These are phyloP conservation scores for Pipra filicauda DNA, from an alignment of 2,113 vertebrate species.

Conservation along the genomic window DNA sequence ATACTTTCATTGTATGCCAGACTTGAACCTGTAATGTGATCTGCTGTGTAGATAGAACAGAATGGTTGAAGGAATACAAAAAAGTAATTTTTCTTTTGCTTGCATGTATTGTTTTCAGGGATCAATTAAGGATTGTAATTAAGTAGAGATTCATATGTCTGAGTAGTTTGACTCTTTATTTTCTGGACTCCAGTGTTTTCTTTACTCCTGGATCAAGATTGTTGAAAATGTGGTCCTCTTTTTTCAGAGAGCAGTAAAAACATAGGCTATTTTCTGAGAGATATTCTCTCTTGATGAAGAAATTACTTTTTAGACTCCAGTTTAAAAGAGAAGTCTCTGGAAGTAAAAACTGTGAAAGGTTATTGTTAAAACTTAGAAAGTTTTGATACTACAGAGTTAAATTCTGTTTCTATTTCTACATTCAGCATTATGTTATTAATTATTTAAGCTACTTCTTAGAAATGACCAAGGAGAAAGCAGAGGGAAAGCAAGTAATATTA, in stretches of 20 bases:
- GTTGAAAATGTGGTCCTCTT: neutral
- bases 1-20: neutral
- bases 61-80: neutral
- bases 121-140: neutral
- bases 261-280: neutral
- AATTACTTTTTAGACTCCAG: neutral
- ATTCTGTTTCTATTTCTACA: neutral
- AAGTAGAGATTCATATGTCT: neutral
- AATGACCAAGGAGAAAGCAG: neutral
- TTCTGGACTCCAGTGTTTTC: neutral
- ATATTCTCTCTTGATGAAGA: neutral
- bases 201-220: neutral
- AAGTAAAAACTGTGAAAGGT: neutral
- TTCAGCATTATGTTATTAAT: neutral
- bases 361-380: neutral
- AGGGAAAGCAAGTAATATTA: neutral
- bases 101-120: neutral
- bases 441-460: neutral
- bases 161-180: neutral
- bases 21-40: neutral
- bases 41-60: neutral
- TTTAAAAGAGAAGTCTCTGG: neutral
- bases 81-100: neutral
- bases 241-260: neutral
- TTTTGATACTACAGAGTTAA: neutral